phyloP scores from a whole-genome alignment of 2,888 invertebrate genomes.

The Gryllus longicercus region DNA sequence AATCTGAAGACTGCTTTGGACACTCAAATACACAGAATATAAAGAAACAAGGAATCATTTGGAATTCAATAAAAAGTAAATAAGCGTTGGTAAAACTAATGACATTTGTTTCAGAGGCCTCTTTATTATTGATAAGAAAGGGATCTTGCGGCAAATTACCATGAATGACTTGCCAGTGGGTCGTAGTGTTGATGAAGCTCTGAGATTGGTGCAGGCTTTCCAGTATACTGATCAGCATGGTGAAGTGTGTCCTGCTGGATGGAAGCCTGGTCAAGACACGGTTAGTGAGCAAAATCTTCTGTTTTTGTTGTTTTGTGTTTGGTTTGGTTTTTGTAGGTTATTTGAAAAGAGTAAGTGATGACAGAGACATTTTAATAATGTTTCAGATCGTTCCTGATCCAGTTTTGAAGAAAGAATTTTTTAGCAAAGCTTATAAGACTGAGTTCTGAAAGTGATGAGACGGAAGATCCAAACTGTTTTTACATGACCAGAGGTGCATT shows the following conservation, averaged over 20 bases:
- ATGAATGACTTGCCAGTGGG: constrained; percentile 96
- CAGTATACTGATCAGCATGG: constrained; percentile 89
- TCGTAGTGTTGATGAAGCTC: constrained; percentile 89
- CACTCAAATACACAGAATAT: too few relatives aligned
- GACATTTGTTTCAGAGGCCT: constrained; percentile 60
- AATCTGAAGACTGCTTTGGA: too few relatives aligned
- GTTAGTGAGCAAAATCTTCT: constrained; percentile 52
- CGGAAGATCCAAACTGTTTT: too few relatives aligned
- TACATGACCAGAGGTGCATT: too few relatives aligned
- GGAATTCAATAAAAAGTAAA: too few relatives aligned
- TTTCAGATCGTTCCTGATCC: constrained; percentile 80
- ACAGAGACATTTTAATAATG: constrained; percentile 37
- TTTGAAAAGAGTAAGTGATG: not conserved
- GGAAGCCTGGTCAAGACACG: constrained; percentile 91
- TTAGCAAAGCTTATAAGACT: constrained; percentile 42
- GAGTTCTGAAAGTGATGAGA: not conserved
- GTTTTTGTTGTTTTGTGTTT: not conserved
- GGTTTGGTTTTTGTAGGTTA: not conserved
- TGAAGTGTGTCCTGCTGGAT: constrained; percentile 92
- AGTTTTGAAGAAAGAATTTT: constrained; percentile 74
- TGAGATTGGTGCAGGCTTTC: constrained; percentile 90
- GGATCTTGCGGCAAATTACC: constrained; percentile 85
- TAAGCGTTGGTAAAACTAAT: constrained; percentile 3
- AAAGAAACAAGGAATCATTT: too few relatives aligned
- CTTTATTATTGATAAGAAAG: constrained; percentile 89